Conservation (phyloP, 2,888 invertebrate species). For the Parascotia fuliginaria region DNA sequence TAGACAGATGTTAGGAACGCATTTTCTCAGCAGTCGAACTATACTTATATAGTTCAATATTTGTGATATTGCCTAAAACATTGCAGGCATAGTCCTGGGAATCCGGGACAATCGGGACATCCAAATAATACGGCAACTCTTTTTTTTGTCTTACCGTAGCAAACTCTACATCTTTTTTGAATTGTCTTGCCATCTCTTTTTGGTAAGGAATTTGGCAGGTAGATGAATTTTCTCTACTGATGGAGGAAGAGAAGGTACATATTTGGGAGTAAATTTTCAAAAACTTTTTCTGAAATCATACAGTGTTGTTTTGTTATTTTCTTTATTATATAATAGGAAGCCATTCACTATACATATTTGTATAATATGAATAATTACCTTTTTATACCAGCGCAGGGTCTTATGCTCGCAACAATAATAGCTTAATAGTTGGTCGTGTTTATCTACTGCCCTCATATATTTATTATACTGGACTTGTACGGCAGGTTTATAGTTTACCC, state of each 20-base stretch:
- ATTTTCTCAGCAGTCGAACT: too few relatives aligned
- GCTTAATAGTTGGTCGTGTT: slow-evolving; percentile 26
- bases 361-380: slow-evolving; percentile 25
- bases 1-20: too few relatives aligned
- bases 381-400: too few relatives aligned
- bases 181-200: slow-evolving; percentile 19
- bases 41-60: too few relatives aligned
- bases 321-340: slow-evolving; percentile 15
- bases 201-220: slow-evolving; percentile 22
- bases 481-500: slow-evolving; percentile 36
- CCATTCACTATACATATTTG: slow-evolving; percentile 23
- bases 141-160: slow-evolving; percentile 25
- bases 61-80: slow-evolving; percentile 24
- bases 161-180: slow-evolving; percentile 23
- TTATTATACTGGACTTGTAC: slow-evolving; percentile 34
- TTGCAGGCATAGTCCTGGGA: slow-evolving; percentile 25
- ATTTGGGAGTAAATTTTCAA: slow-evolving; percentile 20
- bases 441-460: too few relatives aligned
- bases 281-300: slow-evolving; percentile 19
- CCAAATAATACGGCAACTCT: slow-evolving; percentile 17
- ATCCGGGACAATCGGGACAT: slow-evolving; percentile 26
- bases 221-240: slow-evolving; percentile 22
- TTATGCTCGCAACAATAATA: slow-evolving; percentile 27
- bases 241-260: slow-evolving; percentile 22
- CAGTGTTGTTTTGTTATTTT: slow-evolving; percentile 22